Base-by-base conservation (phyloP, 2,113 vertebrate genomes). In the Rhizomys pruinosus region DNA sequence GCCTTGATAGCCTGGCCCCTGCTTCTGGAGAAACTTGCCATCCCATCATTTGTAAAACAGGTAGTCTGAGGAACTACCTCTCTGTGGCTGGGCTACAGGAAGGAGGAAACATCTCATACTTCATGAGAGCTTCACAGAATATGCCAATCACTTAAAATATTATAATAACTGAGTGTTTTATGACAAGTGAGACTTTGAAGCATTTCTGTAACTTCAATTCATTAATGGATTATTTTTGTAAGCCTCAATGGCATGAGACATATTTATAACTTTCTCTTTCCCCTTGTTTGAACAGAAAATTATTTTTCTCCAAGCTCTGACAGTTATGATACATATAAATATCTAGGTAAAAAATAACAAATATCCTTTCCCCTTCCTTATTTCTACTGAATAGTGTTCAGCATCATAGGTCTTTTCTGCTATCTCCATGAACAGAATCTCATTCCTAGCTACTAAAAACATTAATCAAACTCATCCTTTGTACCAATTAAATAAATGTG, bases 391-490 rank as follows among this genome's bases (percentile, higher is more conserved):
- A 74, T 39, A 47, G 47, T 72, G 52, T 96, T 97, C 94, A 95
- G 73, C 91, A 93, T 94, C 34, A 12, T 78, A 85, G n/a, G 78
- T 85, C 63, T 29, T 55, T 64, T 84, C 32, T 73, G 64, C 47
- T 37, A 69, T 82, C 91, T 96, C 93, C 68, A 44, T 93, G 93
- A 97, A 66, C 10, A 69, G 27, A 82, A 82, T 93, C 88, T 93
- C 93, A 87, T 95, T 96, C 91, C 89, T 77, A 86, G 52, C 71
- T 93, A 77, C 91, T 94, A 95, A 90, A 85, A 52, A 79, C 92
- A 97, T 97, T 97, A 96, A 97, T 97, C 97, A 98, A 97, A 97
- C 47, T 71, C 69, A 66, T 78, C 94, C 92, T 86, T 96, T 91
- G 87, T 93, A 96, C 87, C 94, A 96, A 93, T 89, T 95, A 89